phyloP scores from a whole-genome alignment of 1,140 invertebrate genomes.

The Eufriesea mexicana region DNA sequence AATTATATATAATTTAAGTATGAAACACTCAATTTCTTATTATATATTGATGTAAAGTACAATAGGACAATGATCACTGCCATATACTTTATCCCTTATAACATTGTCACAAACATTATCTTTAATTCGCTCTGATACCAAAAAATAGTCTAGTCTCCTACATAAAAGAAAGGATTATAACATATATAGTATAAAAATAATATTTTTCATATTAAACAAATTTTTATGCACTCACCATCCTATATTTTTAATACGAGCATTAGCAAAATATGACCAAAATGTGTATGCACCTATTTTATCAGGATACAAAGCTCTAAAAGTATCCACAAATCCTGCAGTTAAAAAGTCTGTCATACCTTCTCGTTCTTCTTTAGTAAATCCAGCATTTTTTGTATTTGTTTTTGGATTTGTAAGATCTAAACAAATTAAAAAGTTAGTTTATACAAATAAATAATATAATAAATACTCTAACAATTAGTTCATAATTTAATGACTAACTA shows the following conservation, averaged over 20 bases:
- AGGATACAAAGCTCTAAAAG: slow-evolving; percentile 94
- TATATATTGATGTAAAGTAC: slow-evolving; percentile 60
- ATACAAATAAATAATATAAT: background rate
- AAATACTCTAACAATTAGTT: no score
- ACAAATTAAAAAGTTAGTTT: slow-evolving; percentile 57
- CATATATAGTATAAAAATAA: background rate
- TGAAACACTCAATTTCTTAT: slow-evolving; percentile 18
- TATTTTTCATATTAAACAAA: background rate
- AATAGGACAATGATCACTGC: slow-evolving; percentile 84
- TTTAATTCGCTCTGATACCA: slow-evolving; percentile 91
- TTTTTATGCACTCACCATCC: slow-evolving; percentile 82
- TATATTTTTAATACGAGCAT: slow-evolving; percentile 93
- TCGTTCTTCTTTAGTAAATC: slow-evolving; percentile 97
- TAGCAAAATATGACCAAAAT: slow-evolving; percentile 96
- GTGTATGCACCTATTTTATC: slow-evolving; percentile 93
- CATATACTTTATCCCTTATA: slow-evolving; percentile 87
- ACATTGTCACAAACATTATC: slow-evolving; percentile 90
- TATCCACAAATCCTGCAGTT: slow-evolving; percentile 91
- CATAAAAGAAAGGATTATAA: slow-evolving; percentile 33
- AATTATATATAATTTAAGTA: slow-evolving; percentile 1
- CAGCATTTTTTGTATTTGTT: slow-evolving; percentile 95
- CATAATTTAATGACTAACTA: no score
- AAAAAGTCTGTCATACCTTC: slow-evolving; percentile 94
- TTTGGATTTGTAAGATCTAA: slow-evolving; percentile 97
- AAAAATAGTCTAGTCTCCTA: slow-evolving; percentile 96